Evolutionary conservation across 2,113 vertebrate species (phyloP), one percentile per base, ranked within the genome.

Genomic region (Ciconia maguari): DNA sequence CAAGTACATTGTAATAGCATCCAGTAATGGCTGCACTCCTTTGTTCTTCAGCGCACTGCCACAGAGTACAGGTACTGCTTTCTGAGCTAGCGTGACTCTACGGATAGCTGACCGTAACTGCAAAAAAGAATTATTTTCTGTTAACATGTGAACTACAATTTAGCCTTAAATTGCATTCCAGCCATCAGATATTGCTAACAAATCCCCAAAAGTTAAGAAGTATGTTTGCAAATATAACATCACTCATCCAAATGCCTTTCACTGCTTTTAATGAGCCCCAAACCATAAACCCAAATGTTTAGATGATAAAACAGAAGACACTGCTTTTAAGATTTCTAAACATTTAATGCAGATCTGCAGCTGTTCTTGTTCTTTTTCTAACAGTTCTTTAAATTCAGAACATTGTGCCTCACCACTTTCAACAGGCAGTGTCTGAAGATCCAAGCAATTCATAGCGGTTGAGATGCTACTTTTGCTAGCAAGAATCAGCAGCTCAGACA

Each of bases 41-140:
- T 98, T 99, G 98, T 99, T 99, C 94, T 95, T 99, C 96, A 99
- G 93, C 2, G 99, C 99, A 72, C 99, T 99, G 81, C 99, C 99
- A 83, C 99, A 99, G 29, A 99, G 98, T 1, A 99, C 98, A 2
- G 99, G 99, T 4, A 99, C 99, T 2, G 98, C 99, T 79, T 97
- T 98, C 91, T 97, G 99, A 66, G 98, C 97, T 42, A 99, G 95
- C 0, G 99, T 99, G 30, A 99, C 96, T 93, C 99, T 98, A 61
- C 98, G 98, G 88, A 99, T 90, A 2, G 99, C 99, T 82, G 98
- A 97, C 79, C 96, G 98, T 20, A 99, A 90, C 99, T 99, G 94
- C 14, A 96, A 75, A 76, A 79, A 54, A 52, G 1, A 26, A 89
- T 38, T 11, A 48, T 8, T 34, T 58, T 75, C 78, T 78, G n/a